These are phyloP conservation scores for Clarias fuscus DNA, from an alignment of 2,797 vertebrate species.

Conservation along the genomic window DNA sequence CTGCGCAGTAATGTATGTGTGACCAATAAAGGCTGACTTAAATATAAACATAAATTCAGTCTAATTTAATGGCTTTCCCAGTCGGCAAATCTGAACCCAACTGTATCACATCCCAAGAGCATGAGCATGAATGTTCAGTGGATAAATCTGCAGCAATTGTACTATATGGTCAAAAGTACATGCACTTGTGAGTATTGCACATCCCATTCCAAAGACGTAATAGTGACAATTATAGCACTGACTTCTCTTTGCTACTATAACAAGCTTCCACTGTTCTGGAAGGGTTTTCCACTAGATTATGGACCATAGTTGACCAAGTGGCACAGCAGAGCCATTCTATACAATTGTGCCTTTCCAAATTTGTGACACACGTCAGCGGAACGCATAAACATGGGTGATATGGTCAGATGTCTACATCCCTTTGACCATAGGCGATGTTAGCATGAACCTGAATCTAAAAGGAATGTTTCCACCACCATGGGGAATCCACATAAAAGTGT, in stretches of 20 bases:
- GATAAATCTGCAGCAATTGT: slow-evolving; percentile 62
- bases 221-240: no score
- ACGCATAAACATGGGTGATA: not conserved
- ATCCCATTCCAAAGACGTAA: not conserved
- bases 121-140: slow-evolving; percentile 60
- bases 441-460: not conserved
- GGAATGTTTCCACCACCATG: not conserved
- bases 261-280: not conserved
- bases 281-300: not conserved
- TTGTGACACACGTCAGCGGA: not conserved
- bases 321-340: not conserved
- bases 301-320: not conserved
- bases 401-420: not conserved
- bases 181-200: not conserved
- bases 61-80: not conserved
- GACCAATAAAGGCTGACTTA: no score
- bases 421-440: no score
- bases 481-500: not conserved
- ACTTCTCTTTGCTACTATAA: not conserved
- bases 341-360: not conserved
- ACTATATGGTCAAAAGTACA: not conserved
- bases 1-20: no score
- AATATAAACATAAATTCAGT: not conserved
- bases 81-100: slow-evolving; percentile 3
- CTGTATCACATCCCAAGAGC: not conserved